Conservation (phyloP, 2,888 invertebrate species). For the Synergus laeviventris region DNA sequence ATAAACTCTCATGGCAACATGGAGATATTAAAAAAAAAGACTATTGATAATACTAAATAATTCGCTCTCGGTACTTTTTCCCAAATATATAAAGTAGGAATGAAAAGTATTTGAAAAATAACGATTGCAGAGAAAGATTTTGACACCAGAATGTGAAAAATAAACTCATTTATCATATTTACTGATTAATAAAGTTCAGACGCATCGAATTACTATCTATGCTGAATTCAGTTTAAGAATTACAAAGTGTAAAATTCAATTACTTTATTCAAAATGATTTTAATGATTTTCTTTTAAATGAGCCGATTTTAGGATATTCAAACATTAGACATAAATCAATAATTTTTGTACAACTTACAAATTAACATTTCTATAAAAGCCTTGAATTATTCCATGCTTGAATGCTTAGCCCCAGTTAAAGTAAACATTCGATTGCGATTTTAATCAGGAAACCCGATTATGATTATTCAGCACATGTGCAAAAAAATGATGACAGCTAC, state of each 20-base stretch:
- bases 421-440: not conserved
- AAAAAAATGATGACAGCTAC: conserved; percentile 30
- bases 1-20: not conserved
- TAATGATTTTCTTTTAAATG: too few species aligned
- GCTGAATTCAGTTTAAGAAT: not conserved
- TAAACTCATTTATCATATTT: not conserved
- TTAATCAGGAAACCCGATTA: not conserved
- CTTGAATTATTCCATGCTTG: not conserved
- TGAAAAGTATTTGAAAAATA: not conserved
- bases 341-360: not conserved
- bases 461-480: not conserved
- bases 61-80: not conserved
- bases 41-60: not conserved
- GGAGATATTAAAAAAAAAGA: not conserved
- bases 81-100: not conserved
- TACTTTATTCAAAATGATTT: too few species aligned
- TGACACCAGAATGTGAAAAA: too few species aligned
- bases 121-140: not conserved
- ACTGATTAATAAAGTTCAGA: not conserved
- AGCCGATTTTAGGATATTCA: too few species aligned
- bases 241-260: not conserved
- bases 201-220: not conserved
- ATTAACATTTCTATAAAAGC: not conserved
- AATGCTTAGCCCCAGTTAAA: not conserved
- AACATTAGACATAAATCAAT: too few species aligned